These are phyloP conservation scores for Galaxea fascicularis DNA, from an alignment of 92 coral and sea anemone genomes.

Conservation along the genomic window DNA sequence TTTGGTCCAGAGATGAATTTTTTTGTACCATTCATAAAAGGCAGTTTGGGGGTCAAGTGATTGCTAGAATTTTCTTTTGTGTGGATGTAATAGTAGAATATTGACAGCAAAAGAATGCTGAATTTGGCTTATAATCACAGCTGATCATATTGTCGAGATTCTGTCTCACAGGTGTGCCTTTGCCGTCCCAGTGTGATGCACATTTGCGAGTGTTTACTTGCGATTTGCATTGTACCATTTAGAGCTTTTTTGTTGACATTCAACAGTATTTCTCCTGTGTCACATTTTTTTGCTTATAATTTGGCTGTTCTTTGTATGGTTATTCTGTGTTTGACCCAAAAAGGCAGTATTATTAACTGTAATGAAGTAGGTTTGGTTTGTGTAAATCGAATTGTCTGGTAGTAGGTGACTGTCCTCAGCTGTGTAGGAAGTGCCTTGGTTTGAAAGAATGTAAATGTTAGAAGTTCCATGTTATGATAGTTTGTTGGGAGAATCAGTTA, in stretches of 20 bases:
- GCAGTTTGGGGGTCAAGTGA: constrained; percentile 15
- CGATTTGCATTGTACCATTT: constrained; percentile 11
- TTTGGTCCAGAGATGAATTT: not conserved
- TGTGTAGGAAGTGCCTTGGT: not conserved
- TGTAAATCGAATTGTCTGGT: not conserved
- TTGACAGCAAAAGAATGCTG: constrained; percentile 25
- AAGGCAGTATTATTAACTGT: constrained; percentile 21
- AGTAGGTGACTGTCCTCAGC: not conserved
- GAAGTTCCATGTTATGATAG: constrained; percentile 6
- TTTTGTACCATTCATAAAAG: constrained; percentile 14
- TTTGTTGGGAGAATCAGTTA: not conserved
- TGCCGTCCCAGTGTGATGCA: not conserved
- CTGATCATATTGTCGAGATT: constrained; percentile 7
- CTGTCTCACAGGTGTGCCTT: constrained; percentile 1
- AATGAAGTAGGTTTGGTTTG: constrained; percentile 16
- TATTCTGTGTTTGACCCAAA: constrained; percentile 1
- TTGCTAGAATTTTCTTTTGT: constrained; percentile 15
- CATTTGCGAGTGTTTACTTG: not conserved
- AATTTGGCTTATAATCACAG: constrained; percentile 3
- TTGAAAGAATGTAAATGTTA: not conserved
- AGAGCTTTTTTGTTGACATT: constrained; percentile 16
- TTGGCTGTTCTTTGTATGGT: not conserved
- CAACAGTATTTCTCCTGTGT: not conserved
- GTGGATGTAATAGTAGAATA: not conserved
- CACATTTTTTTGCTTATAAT: not conserved